Conservation (phyloP, 64 coral and sea anemone species). For the Astreopora myriophthalma region DNA sequence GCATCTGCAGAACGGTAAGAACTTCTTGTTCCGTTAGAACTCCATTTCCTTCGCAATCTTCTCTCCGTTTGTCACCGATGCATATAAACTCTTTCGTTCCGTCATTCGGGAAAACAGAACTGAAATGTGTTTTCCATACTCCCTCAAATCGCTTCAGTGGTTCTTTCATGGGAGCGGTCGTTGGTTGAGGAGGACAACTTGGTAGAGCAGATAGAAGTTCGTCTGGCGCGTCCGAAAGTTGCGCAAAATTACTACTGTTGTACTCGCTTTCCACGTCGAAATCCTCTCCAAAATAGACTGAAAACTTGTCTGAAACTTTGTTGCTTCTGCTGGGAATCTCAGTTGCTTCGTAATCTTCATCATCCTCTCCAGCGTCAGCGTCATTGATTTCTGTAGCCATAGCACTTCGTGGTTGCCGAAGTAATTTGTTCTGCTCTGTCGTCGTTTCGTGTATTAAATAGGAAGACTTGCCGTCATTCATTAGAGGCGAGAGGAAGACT, state of each 20-base stretch:
- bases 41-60: slow-evolving; percentile 66
- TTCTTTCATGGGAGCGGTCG: background rate
- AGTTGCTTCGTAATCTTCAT: background rate
- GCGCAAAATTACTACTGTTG: background rate
- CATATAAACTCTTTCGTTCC: slow-evolving; percentile 58
- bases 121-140: slow-evolving; percentile 77
- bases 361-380: background rate
- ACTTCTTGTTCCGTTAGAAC: slow-evolving; percentile 38
- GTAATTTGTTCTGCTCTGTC: background rate
- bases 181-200: slow-evolving; percentile 33
- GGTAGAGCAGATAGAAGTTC: slow-evolving; percentile 1
- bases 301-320: background rate
- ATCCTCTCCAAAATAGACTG: background rate
- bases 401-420: background rate
- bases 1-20: slow-evolving; percentile 29
- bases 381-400: slow-evolving; percentile 12
- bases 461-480: background rate
- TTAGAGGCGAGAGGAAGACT: background rate
- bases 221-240: background rate
- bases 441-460: background rate
- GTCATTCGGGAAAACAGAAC: slow-evolving; percentile 79
- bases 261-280: slow-evolving; percentile 3
- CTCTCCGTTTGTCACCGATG: slow-evolving; percentile 44
- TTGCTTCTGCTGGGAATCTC: background rate
- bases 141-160: slow-evolving; percentile 65